Base-by-base conservation (phyloP, 2,797 vertebrate species). In the Rhinophrynus dorsalis region DNA sequence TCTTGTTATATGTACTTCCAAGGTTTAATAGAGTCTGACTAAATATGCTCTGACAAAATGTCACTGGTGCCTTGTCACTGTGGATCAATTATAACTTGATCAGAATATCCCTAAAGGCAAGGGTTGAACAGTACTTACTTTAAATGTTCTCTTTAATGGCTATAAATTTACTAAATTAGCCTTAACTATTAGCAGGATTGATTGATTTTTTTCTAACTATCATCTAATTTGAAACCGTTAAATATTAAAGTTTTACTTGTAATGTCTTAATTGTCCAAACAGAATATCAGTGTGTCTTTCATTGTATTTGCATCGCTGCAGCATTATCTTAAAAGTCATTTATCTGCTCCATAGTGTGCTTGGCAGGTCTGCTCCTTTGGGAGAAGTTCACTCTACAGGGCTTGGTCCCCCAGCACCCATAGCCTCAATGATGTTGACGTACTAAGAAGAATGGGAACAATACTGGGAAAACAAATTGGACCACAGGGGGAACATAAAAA, bases 1-100 rank as follows among this genome's bases (percentile, higher is more conserved):
- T 42, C 20, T 1, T 63, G 33, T 44, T 47, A 21, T 59, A 48
- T 74, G 24, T 12, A 17, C 24, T 69, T 3, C 11, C 74, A 64
- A 68, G 48, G 67, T 75, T 65, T 76, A 38, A 65, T 24, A 1
- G 2, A 71, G 55, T 69, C 13, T 70, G 77, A 79, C 79, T 78
- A 75, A 78, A 79, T 78, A 78, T 60, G 70, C 75, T 81, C 68
- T 86, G 86, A 80, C 81, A 77, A 44, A 75, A 80, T 62, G 68
- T 80, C 64, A 69, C 75, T 78, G 73, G 68, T 70, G 48, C 74
- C 76, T 75, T 88, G 86, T 85, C 86, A 81, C 63, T 57, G 74
- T 63, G 78, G 76, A 85, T 88, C 69, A 82, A 84, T 67, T 75
- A 77, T 40, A 40, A 5, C 75, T 62, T 76, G 80, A 83, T 85